Percentiles rank a stretch among this genome's conserved stretches.
Conservation (phyloP, 2,888 invertebrate species). For the Nasonovia ribisnigri region DNA sequence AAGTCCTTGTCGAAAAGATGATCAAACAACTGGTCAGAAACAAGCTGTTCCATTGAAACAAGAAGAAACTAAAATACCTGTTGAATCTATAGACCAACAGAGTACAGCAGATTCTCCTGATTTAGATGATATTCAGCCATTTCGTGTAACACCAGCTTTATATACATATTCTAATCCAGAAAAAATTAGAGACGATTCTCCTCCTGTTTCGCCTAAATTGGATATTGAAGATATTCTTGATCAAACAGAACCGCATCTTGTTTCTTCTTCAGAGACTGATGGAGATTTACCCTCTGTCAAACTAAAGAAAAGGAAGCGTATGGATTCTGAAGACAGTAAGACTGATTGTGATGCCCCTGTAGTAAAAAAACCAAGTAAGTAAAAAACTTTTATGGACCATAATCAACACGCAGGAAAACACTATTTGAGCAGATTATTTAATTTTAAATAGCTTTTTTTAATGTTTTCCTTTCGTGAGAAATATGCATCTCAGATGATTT, state of each 20-base stretch:
- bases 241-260: slow-evolving; percentile 45
- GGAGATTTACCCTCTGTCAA: slow-evolving; percentile 61
- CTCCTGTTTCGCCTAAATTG: slow-evolving; percentile 67
- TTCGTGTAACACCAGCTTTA: slow-evolving; percentile 80
- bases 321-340: slow-evolving; percentile 68
- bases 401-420: not conserved
- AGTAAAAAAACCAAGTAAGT: slow-evolving; percentile 58
- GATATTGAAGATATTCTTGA: slow-evolving; percentile 62
- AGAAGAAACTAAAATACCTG: slow-evolving; percentile 52
- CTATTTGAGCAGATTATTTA: not conserved
- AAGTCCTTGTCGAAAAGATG: slow-evolving; percentile 70
- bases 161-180: slow-evolving; percentile 85
- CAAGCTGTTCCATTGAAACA: slow-evolving; percentile 38
- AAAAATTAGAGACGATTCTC: slow-evolving; percentile 74
- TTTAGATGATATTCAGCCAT: slow-evolving; percentile 77
- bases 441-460: not conserved
- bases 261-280: slow-evolving; percentile 62
- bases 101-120: slow-evolving; percentile 66
- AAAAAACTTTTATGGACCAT: not conserved
- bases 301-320: slow-evolving; percentile 70
- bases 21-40: slow-evolving; percentile 67
- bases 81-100: slow-evolving; percentile 52
- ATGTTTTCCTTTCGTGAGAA: not conserved
- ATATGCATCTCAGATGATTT: not conserved
- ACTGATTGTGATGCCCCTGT: slow-evolving; percentile 62